phyloP scores from a whole-genome alignment of 2,113 vertebrate genomes.

The Onychorhynchus coronatus region DNA sequence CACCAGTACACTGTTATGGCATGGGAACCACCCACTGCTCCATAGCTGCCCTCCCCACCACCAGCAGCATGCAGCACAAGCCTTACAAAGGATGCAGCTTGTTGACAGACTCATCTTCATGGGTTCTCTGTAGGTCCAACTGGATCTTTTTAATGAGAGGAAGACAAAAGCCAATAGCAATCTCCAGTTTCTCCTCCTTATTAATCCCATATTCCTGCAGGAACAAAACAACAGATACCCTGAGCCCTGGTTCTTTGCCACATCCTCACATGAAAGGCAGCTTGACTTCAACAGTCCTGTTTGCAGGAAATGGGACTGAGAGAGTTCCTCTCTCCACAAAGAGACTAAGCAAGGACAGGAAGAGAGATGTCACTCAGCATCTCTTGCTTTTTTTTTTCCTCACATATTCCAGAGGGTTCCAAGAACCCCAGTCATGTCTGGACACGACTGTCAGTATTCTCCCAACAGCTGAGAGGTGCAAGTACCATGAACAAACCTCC shows the following conservation, averaged over 20 bases:
- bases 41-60: background rate
- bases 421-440: background rate
- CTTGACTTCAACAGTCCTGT: background rate
- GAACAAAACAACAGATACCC: background rate
- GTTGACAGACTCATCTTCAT: conserved; percentile 98
- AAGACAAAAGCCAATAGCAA: conserved; percentile 94
- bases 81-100: conserved; percentile 94
- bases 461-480: background rate
- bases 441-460: background rate
- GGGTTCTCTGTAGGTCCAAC: conserved; percentile 94
- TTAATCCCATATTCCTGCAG: conserved; percentile 93
- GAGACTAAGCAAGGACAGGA: background rate
- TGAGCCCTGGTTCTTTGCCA: background rate
- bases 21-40: background rate
- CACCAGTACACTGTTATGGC: background rate
- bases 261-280: background rate
- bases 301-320: rapidly evolving
- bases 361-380: background rate
- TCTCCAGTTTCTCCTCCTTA: conserved; percentile 93
- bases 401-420: background rate
- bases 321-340: too few relatives aligned
- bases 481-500: background rate
- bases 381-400: rapidly evolving
- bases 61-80: background rate
- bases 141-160: conserved; percentile 95